Base-by-base conservation (phyloP, 1,140 invertebrate species). In the Araneus ventricosus region DNA sequence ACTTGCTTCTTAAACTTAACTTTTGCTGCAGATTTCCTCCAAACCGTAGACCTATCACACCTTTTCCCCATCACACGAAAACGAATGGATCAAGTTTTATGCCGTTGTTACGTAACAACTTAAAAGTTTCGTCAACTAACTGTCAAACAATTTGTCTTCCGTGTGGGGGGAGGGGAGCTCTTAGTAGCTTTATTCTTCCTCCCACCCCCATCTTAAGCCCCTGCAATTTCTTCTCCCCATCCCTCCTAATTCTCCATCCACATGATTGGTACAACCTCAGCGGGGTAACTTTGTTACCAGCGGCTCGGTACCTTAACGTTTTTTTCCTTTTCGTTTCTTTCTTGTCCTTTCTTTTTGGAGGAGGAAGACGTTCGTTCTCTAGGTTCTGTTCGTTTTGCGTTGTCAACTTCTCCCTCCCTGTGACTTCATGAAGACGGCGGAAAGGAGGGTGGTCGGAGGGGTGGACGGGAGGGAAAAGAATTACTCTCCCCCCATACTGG, bases 141-240 rank as follows among this genome's bases (percentile, higher is more conserved):
- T 84, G 89, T 91, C 89, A 91, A 91, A 91, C 89, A 91, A 91
- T 91, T 91, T 91, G 89, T 91, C 89, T 91, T 91, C 89, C 89
- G 52, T 39, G 45, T 45, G 45, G 0, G 45, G 2, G 39, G 2
- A 5, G 10, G 45, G 45, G 61, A n/a, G 7, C 67, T 59, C 27
- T 80, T 79, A 57, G 39, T 52, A 84, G 39, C 41, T 10, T 34
- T 17, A 24, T 80, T 80, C 8, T 17, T 22, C 14, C 30, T 80
- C 14, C 30, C 30, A n/a, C n/a, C 27, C 85, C 85, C 10, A 87
- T 37, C 52, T 59, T 61, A 34, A 59, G 30, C 52, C 85, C 34
- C 63, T 30, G 10, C 85, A 87, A 63, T 45, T 88, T 41, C 61
- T 45, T 88, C 61, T 59, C 17, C 24, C 70, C 24, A 39, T 4